A percentile compares a stretch with the other conserved stretches of the same genome.
Evolutionary conservation across 2,797 vertebrate species (phyloP).

Genomic region (Typhlichthys subterraneus): DNA sequence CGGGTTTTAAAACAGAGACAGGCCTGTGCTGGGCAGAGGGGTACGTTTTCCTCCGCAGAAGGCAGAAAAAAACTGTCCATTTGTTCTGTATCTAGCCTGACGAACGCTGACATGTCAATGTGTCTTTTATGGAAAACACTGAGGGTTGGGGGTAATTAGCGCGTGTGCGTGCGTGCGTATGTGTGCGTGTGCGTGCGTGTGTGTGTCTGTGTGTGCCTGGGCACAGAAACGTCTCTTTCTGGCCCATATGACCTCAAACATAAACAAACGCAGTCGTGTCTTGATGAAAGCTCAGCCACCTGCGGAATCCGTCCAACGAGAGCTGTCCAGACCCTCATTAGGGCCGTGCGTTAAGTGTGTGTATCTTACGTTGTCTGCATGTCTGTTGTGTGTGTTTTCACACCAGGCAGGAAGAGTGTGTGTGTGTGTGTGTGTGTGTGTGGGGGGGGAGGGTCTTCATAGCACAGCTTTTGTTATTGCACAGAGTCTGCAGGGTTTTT

Average conservation of each 20-base stretch:
- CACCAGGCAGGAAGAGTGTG: constrained; percentile 12
- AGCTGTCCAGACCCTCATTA: constrained; percentile 71
- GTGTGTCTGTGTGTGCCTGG: constrained; percentile 52
- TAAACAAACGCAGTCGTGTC: constrained; percentile 70
- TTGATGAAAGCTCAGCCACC: constrained; percentile 80
- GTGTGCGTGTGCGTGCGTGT: constrained; percentile 33
- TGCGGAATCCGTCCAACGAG: constrained; percentile 71
- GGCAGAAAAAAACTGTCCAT: constrained; percentile 66
- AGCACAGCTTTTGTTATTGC: constrained; percentile 67
- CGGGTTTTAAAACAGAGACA: constrained; percentile 66
- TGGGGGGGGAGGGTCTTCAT: constrained; percentile 48
- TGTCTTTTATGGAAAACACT: constrained; percentile 72
- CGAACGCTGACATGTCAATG: constrained; percentile 78
- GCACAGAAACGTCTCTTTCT: constrained; percentile 60
- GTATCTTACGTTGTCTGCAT: constrained; percentile 37
- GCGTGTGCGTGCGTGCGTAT: constrained; percentile 19
- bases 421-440: too few species aligned
- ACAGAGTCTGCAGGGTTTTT: constrained; percentile 66
- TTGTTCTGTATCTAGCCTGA: constrained; percentile 69
- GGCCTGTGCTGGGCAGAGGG: constrained; percentile 59
- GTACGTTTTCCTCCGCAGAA: constrained; percentile 61
- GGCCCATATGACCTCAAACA: constrained; percentile 72
- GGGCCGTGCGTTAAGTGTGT: constrained; percentile 35
- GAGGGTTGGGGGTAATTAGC: constrained; percentile 72
- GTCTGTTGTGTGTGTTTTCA: constrained; percentile 54